Evolutionary conservation across 92 coral and sea anemone genomes (phyloP), one percentile per base, ranked within the genome.

Genomic region (Epizoanthus rinbou): DNA sequence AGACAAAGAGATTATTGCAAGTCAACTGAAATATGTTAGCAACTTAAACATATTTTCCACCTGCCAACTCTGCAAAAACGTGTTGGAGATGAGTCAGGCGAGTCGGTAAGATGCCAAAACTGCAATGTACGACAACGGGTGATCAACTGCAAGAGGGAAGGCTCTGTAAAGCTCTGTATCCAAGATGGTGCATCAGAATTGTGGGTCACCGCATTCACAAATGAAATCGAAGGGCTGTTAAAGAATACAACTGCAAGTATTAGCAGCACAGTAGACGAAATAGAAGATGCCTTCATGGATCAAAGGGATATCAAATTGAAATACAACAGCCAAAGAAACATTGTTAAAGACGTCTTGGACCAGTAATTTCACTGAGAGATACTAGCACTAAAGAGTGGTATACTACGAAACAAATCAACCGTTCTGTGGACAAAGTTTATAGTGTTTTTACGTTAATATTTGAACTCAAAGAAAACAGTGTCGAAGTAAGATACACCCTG

Each of bases 201-300:
- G 58, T 76, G 69, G 82, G 35, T 85, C 47, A 75, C 87, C 19
- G 45, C 73, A 28, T 83, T 83, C 75, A 83, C 73, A 33, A 69
- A 58, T n/a, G 54, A 66, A 52, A 22, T 85, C 0, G 31, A 24
- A 85, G n/a, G 39, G 24, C 73, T 75, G 37, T 60, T 85, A 41
- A 37, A 63, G 15, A 74, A 75, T 25, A 45, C 69, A 62, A 31
- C 58, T 22, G 75, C 65, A 73, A 63, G 28, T 6, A 17, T 75
- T 3, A 53, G 16, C 28, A 85, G 69, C 68, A 74, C 74, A 17
- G 54, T 33, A 7, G 76, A 76, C 53, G 75, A 75, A 6, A 65
- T 33, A 10, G 64, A 59, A 37, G 64, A 43, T 21, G 69, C 69
- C 39, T 14, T 64, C 10, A 64, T 64, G 37, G 25, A 35, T 21